Conservation (phyloP, 2,797 vertebrate genomes). For the Emydoidea blandingii region DNA sequence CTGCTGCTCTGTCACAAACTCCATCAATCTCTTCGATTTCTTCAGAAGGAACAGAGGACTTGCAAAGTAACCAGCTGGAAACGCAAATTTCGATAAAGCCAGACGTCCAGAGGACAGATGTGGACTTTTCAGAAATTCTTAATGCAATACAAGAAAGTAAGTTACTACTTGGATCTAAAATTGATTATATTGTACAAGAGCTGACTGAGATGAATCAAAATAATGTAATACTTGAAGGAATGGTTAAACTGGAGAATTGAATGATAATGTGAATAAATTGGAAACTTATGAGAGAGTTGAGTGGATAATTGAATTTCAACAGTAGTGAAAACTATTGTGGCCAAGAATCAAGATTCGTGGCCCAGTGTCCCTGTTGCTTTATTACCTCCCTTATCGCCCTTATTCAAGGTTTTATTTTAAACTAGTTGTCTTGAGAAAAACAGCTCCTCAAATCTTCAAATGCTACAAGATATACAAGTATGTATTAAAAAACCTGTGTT, state of each 20-base stretch:
- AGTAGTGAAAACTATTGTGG: not conserved
- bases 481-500: not conserved
- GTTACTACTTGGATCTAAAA: constrained; percentile 74
- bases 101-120: constrained; percentile 81
- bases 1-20: constrained; percentile 71
- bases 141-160: constrained; percentile 88
- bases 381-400: not conserved
- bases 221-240: constrained; percentile 17
- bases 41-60: constrained; percentile 84
- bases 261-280: not conserved
- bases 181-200: not conserved
- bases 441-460: not conserved
- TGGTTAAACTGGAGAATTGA: not conserved
- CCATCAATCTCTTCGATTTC: constrained; percentile 82
- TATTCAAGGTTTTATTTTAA: constrained; percentile 6
- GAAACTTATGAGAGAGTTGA: not conserved
- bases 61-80: constrained; percentile 82
- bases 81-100: constrained; percentile 79
- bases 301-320: not conserved
- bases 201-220: constrained; percentile 38
- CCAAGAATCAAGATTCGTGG: not conserved
- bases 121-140: constrained; percentile 87
- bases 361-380: not conserved
- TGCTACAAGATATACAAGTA: not conserved
- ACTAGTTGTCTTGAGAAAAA: not conserved